A percentile compares a stretch with the other conserved stretches of the same genome.
Conservation (phyloP, 2,888 invertebrate genomes). For the Zaprionus obscuricornis region DNA sequence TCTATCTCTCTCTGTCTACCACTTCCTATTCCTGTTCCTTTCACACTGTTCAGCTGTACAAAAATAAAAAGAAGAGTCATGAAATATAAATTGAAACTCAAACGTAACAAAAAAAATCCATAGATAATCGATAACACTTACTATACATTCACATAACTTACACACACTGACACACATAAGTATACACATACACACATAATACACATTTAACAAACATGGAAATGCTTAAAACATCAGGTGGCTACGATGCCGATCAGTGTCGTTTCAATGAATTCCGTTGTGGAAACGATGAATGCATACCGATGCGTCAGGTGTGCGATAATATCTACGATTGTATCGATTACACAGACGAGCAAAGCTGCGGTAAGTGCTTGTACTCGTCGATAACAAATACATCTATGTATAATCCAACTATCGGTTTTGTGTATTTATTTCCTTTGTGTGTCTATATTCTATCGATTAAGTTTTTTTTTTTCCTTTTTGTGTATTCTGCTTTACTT, state of each 20-base stretch:
- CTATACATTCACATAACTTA: conserved; percentile 19
- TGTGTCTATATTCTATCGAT: not conserved
- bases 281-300: conserved; percentile 86
- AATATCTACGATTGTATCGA: conserved; percentile 88
- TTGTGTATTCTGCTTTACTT: conserved; percentile 6
- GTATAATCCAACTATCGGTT: not conserved
- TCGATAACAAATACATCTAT: conserved; percentile 29
- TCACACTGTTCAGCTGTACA: too few relatives aligned
- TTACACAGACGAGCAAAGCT: conserved; percentile 90
- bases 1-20: not conserved
- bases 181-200: not conserved
- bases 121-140: conserved; percentile 20
- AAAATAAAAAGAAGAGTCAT: too few relatives aligned
- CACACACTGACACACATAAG: conserved; percentile 32
- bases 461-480: too few relatives aligned
- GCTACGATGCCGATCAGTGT: conserved; percentile 79
- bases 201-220: not conserved
- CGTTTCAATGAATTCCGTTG: conserved; percentile 87
- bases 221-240: conserved; percentile 50
- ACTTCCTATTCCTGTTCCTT: conserved; percentile 11
- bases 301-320: conserved; percentile 86
- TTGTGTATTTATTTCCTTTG: conserved; percentile 15
- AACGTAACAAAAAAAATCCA: not conserved
- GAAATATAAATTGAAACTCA: too few relatives aligned
- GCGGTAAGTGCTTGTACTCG: conserved; percentile 86